These are phyloP conservation scores for Catharus bicknelli DNA, from an alignment of 2,113 vertebrate genomes.

Conservation along the genomic window DNA sequence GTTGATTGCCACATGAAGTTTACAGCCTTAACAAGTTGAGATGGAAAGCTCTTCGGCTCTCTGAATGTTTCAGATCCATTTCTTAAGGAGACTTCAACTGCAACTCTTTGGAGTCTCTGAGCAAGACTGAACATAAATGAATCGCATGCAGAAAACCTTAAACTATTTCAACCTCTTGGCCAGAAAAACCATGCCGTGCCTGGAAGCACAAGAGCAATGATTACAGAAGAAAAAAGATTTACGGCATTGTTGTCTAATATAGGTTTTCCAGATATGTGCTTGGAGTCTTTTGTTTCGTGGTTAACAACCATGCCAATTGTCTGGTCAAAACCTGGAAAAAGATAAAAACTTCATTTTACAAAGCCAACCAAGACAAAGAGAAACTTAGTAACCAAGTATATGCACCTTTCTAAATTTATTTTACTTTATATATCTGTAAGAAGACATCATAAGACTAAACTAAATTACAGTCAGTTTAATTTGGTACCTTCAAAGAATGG, in stretches of 20 bases:
- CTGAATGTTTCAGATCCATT: background rate
- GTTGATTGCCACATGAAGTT: background rate
- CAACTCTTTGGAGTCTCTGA: background rate
- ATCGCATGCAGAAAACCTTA: background rate
- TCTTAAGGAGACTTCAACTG: background rate
- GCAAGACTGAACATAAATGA: background rate
- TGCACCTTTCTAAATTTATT: background rate
- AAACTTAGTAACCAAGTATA: background rate
- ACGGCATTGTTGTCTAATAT: constrained; percentile 95
- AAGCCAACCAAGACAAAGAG: background rate
- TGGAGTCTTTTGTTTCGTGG: constrained; percentile 76
- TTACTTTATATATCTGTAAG: background rate
- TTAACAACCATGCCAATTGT: constrained; percentile 86
- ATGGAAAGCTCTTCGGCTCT: background rate
- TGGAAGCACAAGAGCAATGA: constrained; percentile 87
- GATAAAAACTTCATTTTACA: background rate
- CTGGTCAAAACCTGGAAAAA: constrained; percentile 84
- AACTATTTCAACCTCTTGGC: constrained; percentile 76
- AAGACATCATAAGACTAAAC: background rate
- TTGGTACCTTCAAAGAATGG: background rate
- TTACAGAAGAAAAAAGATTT: constrained; percentile 92
- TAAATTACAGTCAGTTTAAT: background rate
- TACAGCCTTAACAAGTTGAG: background rate
- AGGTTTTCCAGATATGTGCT: constrained; percentile 87
- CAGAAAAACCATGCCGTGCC: constrained; percentile 86